These are phyloP conservation scores for Polydesmus complanatus DNA, from an alignment of 2,888 invertebrate species.

Conservation along the genomic window DNA sequence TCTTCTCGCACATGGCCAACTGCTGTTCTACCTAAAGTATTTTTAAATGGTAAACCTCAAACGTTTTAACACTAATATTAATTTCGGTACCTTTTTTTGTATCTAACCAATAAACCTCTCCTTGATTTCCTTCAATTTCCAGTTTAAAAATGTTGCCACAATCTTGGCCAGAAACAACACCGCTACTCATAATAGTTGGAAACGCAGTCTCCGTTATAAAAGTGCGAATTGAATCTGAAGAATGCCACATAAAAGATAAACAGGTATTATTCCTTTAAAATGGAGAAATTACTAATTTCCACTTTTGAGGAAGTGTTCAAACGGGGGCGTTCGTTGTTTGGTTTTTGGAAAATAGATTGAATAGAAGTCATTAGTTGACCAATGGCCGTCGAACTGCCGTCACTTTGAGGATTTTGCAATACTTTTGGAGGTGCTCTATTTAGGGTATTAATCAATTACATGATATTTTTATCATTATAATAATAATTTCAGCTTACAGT, in stretches of 20 bases:
- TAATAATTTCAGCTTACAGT: conserved; percentile 14
- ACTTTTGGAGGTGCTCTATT: conserved; percentile 8
- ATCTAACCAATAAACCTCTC: conserved; percentile 11
- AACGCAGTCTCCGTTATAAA: conserved; percentile 6
- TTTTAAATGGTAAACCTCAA: neutral
- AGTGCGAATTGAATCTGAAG: neutral
- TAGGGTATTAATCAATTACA: neutral
- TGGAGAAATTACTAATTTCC: neutral
- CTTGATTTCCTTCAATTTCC: conserved; percentile 1
- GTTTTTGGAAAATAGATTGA: neutral
- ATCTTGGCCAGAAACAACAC: neutral
- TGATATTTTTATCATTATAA: neutral
- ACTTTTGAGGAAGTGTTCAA: no score
- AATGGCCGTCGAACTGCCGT: neutral
- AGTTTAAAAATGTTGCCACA: conserved; percentile 5
- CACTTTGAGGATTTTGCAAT: neutral
- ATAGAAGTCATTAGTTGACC: conserved; percentile 5
- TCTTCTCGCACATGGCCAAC: neutral
- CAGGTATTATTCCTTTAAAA: neutral
- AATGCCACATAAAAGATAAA: no score
- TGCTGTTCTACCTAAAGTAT: conserved; percentile 2
- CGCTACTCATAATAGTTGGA: neutral
- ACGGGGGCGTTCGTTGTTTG: no score
- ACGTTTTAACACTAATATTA: neutral
- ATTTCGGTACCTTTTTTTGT: conserved; percentile 10